These are phyloP conservation scores for Lasius platythorax DNA, from an alignment of 2,888 invertebrate genomes.

Conservation along the genomic window DNA sequence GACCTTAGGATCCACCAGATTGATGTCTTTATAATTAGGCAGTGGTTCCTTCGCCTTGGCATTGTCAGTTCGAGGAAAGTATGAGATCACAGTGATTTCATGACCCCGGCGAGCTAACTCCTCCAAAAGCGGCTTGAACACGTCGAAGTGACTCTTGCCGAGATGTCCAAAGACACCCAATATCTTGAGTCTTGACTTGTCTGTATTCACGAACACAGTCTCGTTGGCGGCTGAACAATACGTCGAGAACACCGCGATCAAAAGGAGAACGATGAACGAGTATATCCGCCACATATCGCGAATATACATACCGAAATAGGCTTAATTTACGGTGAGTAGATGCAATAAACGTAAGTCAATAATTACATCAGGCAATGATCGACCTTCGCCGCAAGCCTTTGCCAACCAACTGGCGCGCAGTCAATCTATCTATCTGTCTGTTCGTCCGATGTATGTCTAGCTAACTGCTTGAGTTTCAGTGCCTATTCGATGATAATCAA, in stretches of 20 bases:
- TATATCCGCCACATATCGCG: slow-evolving; percentile 1
- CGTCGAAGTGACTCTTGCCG: slow-evolving; percentile 91
- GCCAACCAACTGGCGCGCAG: not conserved
- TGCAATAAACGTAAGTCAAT: not conserved
- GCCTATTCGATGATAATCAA: too few species aligned
- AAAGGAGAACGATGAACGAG: not conserved
- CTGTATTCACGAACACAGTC: not conserved
- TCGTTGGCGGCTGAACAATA: slow-evolving; percentile 1
- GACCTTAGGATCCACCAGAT: slow-evolving; percentile 84
- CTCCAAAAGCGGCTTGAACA: slow-evolving; percentile 88
- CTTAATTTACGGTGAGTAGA: not conserved
- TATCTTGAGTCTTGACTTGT: slow-evolving; percentile 84
- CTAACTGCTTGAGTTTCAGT: not conserved
- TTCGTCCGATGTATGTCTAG: not conserved
- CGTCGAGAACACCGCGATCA: not conserved
- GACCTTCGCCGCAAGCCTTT: not conserved
- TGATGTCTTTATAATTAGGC: slow-evolving; percentile 88
- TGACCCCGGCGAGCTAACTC: slow-evolving; percentile 89
- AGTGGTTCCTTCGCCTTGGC: slow-evolving; percentile 83
- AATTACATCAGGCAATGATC: not conserved
- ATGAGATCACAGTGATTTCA: slow-evolving; percentile 89
- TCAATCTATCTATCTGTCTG: not conserved
- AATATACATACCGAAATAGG: not conserved
- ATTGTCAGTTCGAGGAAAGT: slow-evolving; percentile 86
- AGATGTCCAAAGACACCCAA: slow-evolving; percentile 90